These are phyloP conservation scores for Philereme vetulata DNA, from an alignment of 2,888 invertebrate genomes.

Conservation along the genomic window DNA sequence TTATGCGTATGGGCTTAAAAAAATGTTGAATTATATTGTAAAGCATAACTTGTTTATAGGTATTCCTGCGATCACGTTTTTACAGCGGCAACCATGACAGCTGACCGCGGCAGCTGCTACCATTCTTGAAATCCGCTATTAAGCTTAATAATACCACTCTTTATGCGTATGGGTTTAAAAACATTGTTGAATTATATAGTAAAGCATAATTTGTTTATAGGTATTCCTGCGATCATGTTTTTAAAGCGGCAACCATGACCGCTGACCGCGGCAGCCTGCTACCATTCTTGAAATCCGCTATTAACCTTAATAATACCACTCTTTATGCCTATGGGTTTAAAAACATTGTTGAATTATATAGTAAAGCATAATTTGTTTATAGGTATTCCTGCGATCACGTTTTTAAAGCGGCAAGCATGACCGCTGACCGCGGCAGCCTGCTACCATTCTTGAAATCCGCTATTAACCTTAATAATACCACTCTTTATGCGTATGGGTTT, in stretches of 20 bases:
- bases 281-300: no score
- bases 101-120: conserved; percentile 9
- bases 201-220: background rate
- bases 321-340: no score
- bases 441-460: background rate
- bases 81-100: conserved; percentile 7
- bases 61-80: conserved; percentile 3
- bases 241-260: no score
- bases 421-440: conserved; percentile 9
- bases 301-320: no score
- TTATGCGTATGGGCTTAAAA: no score
- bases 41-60: background rate
- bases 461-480: no score
- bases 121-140: conserved; percentile 2
- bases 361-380: no score
- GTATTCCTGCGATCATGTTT: background rate
- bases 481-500: no score
- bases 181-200: no score
- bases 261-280: no score
- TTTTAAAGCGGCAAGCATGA: conserved; percentile 3
- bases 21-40: background rate
- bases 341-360: no score
- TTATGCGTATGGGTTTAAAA: no score
- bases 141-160: background rate
- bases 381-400: background rate